Conservation (phyloP, 2,797 vertebrate genomes). For the Sebastes wilsoni region DNA sequence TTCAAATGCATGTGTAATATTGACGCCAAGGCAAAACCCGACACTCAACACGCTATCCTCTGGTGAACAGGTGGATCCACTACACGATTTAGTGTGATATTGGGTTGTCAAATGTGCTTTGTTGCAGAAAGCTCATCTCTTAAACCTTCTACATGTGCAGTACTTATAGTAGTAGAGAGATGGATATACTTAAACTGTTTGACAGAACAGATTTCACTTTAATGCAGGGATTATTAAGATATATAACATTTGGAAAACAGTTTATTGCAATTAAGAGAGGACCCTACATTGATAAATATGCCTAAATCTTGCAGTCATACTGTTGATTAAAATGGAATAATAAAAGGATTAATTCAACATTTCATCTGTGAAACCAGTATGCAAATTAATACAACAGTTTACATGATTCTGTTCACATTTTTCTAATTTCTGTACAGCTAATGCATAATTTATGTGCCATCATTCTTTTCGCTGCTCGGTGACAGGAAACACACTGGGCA, state of each 20-base stretch:
- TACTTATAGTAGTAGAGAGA: conserved; percentile 14
- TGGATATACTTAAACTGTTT: conserved; percentile 16
- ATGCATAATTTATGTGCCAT: conserved; percentile 54
- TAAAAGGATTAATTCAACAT: conserved; percentile 16
- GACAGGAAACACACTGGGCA: conserved; percentile 60
- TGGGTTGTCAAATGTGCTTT: not conserved
- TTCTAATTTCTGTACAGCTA: conserved; percentile 31
- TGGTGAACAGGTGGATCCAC: too few species aligned
- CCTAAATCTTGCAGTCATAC: not conserved
- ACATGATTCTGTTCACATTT: conserved; percentile 5
- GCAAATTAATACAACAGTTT: conserved; percentile 7
- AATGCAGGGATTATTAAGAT: conserved; percentile 13
- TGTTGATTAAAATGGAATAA: conserved; percentile 12
- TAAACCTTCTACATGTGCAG: not conserved
- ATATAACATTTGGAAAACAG: conserved; percentile 22
- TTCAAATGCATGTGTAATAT: rapidly evolving
- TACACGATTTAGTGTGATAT: rapidly evolving
- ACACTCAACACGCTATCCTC: too few species aligned
- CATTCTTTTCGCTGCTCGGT: conserved; percentile 33
- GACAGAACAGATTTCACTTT: conserved; percentile 13
- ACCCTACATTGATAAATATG: conserved; percentile 6
- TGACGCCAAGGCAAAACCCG: rapidly evolving
- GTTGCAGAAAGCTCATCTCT: conserved; percentile 11
- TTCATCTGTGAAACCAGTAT: conserved; percentile 8
- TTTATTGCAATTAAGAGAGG: not conserved